These are phyloP conservation scores for Epicauta chinensis DNA, from an alignment of 1,140 invertebrate species.

Conservation along the genomic window DNA sequence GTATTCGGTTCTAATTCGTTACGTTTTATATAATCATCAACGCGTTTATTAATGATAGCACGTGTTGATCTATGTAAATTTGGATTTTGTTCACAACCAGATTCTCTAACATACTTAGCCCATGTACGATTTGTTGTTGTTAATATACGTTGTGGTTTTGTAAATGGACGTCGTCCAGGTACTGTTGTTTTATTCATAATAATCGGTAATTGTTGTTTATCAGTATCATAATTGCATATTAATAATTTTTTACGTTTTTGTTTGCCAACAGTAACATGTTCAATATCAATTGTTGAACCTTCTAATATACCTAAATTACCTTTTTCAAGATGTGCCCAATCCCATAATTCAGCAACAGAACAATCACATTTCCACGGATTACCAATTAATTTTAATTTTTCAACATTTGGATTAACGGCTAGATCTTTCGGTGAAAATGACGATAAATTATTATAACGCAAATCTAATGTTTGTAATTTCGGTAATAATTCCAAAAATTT, in stretches of 20 bases:
- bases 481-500: conserved; percentile 53
- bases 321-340: conserved; percentile 60
- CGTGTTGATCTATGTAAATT: conserved; percentile 24
- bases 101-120: conserved; percentile 65
- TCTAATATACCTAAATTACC: conserved; percentile 58
- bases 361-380: conserved; percentile 68
- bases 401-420: conserved; percentile 49
- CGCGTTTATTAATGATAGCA: conserved; percentile 1
- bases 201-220: conserved; percentile 21
- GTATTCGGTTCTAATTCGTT: conserved; percentile 26
- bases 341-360: conserved; percentile 62
- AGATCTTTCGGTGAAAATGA: conserved; percentile 50
- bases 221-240: conserved; percentile 57
- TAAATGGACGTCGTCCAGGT: conserved; percentile 49
- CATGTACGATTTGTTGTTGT: conserved; percentile 58
- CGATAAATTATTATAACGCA: conserved; percentile 58
- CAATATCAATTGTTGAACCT: conserved; percentile 55
- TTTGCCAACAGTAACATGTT: conserved; percentile 49
- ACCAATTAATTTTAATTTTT: conserved; percentile 55
- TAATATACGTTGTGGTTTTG: conserved; percentile 49
- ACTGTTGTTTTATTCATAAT: conserved; percentile 44
- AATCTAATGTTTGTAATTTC: conserved; percentile 54
- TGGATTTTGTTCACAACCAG: conserved; percentile 50
- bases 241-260: conserved; percentile 58
- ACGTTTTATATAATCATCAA: conserved; percentile 17